Evolutionary conservation across 2,888 invertebrate species (phyloP).

Genomic region (Drosophila colorata): DNA sequence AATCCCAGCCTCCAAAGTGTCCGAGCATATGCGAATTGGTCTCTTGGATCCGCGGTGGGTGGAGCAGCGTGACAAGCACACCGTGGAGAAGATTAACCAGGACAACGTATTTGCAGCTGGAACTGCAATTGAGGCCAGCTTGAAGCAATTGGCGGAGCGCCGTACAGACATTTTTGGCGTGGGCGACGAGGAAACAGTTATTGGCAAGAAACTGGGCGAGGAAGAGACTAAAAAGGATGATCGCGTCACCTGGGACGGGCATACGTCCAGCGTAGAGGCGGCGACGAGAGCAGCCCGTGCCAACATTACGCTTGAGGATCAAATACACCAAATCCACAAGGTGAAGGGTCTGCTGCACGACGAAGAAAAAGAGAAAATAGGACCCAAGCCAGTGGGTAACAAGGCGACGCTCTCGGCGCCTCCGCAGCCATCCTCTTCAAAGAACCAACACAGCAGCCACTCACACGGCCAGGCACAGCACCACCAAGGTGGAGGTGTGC

Average conservation of each 20-base stretch:
- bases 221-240: conserved; percentile 94
- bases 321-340: conserved; percentile 98
- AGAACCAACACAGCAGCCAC: conserved; percentile 52
- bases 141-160: conserved; percentile 98
- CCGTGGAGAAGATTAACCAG: conserved; percentile 96
- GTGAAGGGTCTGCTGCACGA: conserved; percentile 96
- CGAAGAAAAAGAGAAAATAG: conserved; percentile 98
- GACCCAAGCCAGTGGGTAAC: conserved; percentile 91
- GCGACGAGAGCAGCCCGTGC: conserved; percentile 97
- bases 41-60: conserved; percentile 98
- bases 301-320: conserved; percentile 97
- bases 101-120: conserved; percentile 88
- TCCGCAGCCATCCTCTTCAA: conserved; percentile 80
- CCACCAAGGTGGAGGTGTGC: conserved; percentile 55
- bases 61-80: conserved; percentile 97
- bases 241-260: conserved; percentile 99
- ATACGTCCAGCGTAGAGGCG: conserved; percentile 98
- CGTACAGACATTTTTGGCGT: conserved; percentile 99
- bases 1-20: conserved; percentile 98
- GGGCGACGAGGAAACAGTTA: conserved; percentile 99
- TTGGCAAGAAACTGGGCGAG: conserved; percentile 99
- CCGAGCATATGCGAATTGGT: conserved; percentile 99
- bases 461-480: conserved; percentile 56
- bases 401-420: conserved; percentile 82
- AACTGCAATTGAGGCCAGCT: conserved; percentile 97